These are phyloP conservation scores for Triplophysa bombifrons DNA, from an alignment of 2,797 vertebrate species.

Conservation along the genomic window DNA sequence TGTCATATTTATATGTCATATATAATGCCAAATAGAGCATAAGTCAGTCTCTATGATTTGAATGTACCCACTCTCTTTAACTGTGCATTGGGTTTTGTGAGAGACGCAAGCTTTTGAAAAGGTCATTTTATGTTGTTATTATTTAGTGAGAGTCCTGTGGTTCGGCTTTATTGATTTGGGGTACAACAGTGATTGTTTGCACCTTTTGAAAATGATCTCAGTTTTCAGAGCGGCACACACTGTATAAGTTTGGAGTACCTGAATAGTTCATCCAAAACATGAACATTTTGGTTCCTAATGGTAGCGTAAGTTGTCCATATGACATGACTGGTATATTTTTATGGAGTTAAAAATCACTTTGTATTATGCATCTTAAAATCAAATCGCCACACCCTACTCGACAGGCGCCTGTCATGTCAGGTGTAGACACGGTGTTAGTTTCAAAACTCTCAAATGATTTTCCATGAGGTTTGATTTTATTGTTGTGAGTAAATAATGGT, in stretches of 20 bases:
- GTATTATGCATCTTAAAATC: too few relatives aligned
- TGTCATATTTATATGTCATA: conserved; percentile 4
- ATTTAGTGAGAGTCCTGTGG: neutral
- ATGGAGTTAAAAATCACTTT: neutral
- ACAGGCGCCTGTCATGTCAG: too few relatives aligned
- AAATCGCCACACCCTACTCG: too few relatives aligned
- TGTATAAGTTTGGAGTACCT: neutral
- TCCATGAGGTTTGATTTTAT: too few relatives aligned
- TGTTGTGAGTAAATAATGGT: too few relatives aligned
- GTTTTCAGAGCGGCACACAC: conserved; percentile 14
- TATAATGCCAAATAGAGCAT: conserved; percentile 6
- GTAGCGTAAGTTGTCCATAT: neutral
- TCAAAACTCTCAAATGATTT: too few relatives aligned
- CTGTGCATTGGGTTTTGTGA: neutral
- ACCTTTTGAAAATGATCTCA: conserved; percentile 18
- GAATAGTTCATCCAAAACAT: neutral
- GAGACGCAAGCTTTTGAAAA: conserved; percentile 22
- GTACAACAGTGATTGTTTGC: conserved; percentile 15
- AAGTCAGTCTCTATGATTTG: neutral
- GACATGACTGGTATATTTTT: neutral
- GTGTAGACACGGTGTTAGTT: too few relatives aligned
- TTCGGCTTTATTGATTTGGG: conserved; percentile 1
- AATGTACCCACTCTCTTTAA: neutral
- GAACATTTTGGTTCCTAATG: neutral
- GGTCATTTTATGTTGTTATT: conserved; percentile 19